Base-by-base conservation (phyloP, 2,888 invertebrate genomes). In the Calameuta pallipes region DNA sequence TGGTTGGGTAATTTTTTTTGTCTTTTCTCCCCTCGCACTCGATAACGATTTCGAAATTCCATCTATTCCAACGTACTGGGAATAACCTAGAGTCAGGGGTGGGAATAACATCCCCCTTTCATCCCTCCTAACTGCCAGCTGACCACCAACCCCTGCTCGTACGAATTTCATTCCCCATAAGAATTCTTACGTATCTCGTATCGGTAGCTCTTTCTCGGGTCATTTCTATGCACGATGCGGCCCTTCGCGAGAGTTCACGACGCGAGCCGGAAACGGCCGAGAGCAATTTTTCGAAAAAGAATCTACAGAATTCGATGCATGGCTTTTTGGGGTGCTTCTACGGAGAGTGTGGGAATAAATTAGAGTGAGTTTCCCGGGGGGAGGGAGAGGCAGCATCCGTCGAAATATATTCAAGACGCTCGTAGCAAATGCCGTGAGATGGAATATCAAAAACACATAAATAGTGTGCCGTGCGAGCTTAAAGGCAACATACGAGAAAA, bases 291-390 rank as follows among this genome's bases (percentile, higher is more conserved):
- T 78, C 82, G 23, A 23, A 23, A 82, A 88, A 87, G 86, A 89
- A 89, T 89, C 81, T 83, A 79, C 83, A 85, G 86, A 87, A 89
- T 89, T 88, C 86, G 82, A 88, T 87, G 87, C 86, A 87, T 87
- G 87, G 81, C 86, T 85, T 84, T 81, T 78, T 80, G 80, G 80
- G 82, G 41, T 4, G 41, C 15, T 15, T 4, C 41, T 0, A 2
- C 4, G 6, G 30, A 71, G 71, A 15, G 31, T 1, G 11, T 1
- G 81, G 79, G 84, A 87, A 89, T 87, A 86, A 88, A 89, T 89
- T 87, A 86, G 85, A 82, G 80, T 80, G 80, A 23, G 23, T 23
- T 23, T 23, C 9, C 56, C 41, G 15, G 41, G 23, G 36, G 35
- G 34, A 33, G 34, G 34, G 35, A 9, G 9, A 11, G 37, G 81